Conservation (phyloP, 2,113 vertebrate genomes). For the Xiphophorus couchianus region DNA sequence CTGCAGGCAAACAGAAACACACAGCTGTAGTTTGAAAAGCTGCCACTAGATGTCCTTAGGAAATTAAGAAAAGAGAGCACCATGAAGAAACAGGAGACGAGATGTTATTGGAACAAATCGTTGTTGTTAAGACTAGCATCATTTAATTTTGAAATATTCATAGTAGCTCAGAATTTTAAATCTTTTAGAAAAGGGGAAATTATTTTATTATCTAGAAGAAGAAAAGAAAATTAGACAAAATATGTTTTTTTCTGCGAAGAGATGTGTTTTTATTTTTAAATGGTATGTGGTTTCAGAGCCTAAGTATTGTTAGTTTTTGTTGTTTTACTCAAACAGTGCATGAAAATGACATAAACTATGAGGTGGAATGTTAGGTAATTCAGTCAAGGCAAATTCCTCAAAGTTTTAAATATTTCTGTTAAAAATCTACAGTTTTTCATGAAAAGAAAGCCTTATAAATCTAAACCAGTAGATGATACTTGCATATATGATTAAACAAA, state of each 20-base stretch:
- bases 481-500: background rate
- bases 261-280: background rate
- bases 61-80: constrained; percentile 1
- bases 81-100: background rate
- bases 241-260: background rate
- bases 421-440: background rate
- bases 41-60: constrained; percentile 69
- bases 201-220: background rate
- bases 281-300: too few species aligned
- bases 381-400: too few species aligned
- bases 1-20: constrained; percentile 54
- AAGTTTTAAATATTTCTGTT: background rate
- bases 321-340: background rate
- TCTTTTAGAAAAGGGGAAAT: background rate
- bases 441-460: background rate
- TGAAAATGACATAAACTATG: background rate
- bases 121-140: too few species aligned
- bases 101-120: too few species aligned
- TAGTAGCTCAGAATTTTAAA: background rate
- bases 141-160: background rate
- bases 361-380: too few species aligned
- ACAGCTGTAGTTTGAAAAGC: constrained; percentile 28
- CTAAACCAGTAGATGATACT: background rate
- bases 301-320: background rate
- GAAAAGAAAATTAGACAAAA: background rate